Conservation (phyloP, 2,797 vertebrate genomes). For the Borostomias antarcticus region DNA sequence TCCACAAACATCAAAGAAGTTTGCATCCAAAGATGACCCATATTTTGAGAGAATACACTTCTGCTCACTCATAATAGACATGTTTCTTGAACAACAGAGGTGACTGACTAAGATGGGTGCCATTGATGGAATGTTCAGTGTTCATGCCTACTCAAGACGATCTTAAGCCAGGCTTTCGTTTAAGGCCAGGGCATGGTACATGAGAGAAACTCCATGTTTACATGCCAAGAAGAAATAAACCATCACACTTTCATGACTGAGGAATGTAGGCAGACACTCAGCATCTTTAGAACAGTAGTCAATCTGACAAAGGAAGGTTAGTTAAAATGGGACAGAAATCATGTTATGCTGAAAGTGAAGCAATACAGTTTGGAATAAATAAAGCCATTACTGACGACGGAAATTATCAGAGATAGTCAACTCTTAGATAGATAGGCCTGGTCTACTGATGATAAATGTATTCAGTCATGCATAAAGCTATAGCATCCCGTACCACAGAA, state of each 20-base stretch:
- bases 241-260: conserved; percentile 53
- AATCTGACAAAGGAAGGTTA: conserved; percentile 41
- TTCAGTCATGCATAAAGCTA: conserved; percentile 68
- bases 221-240: conserved; percentile 31
- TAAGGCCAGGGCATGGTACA: conserved; percentile 60
- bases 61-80: conserved; percentile 13
- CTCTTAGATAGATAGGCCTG: conserved; percentile 55
- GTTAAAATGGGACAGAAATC: conserved; percentile 42
- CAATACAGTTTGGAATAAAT: conserved; percentile 66
- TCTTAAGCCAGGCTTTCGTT: conserved; percentile 1
- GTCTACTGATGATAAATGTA: conserved; percentile 58
- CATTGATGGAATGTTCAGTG: conserved; percentile 47
- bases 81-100: conserved; percentile 3
- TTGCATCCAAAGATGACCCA: conserved; percentile 18
- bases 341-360: conserved; percentile 62
- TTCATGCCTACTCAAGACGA: conserved; percentile 57
- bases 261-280: conserved; percentile 63
- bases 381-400: conserved; percentile 59
- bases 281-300: conserved; percentile 57
- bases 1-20: conserved; percentile 23
- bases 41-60: conserved; percentile 11
- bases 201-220: conserved; percentile 62
- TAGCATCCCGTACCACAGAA: conserved; percentile 71
- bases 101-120: conserved; percentile 47
- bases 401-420: conserved; percentile 43